A percentile compares a stretch with the other conserved stretches of the same genome.
Conservation (phyloP, 30 jellyfish, hydroid and myxozoan species). For the Hydractinia symbiolongicarpus region DNA sequence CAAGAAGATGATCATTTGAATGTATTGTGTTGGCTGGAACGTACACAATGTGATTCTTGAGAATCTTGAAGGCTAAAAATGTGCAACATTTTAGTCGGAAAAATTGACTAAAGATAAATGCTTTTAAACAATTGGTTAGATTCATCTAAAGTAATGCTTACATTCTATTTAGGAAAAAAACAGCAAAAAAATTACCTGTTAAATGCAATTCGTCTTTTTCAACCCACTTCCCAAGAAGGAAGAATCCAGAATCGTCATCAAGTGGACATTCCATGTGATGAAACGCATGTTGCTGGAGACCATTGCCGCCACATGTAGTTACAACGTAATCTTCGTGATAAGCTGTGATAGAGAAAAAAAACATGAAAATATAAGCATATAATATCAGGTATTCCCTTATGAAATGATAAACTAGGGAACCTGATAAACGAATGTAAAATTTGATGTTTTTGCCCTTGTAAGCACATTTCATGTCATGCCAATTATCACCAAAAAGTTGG, state of each 20-base stretch:
- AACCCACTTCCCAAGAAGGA: slow-evolving; percentile 5
- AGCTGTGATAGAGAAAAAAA: no score
- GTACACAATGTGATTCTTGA: not conserved
- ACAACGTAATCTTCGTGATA: slow-evolving; percentile 1
- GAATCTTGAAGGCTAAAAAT: slow-evolving; percentile 2
- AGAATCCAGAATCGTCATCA: slow-evolving; percentile 15
- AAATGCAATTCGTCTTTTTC: not conserved
- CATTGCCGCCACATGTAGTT: not conserved
- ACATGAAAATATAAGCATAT: no score
- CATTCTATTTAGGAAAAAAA: not conserved
- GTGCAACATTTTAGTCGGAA: no score
- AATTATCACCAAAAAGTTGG: no score
- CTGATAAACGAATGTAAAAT: no score
- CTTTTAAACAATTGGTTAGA: no score
- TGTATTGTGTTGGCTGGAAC: slow-evolving; percentile 8
- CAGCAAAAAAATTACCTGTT: not conserved
- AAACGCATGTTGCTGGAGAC: slow-evolving; percentile 1
- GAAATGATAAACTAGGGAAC: no score
- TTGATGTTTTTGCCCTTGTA: no score
- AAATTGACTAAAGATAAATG: not conserved
- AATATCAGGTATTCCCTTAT: no score
- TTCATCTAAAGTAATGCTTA: no score
- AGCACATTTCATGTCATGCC: no score
- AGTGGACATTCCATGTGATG: slow-evolving; percentile 18
- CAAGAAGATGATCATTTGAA: not conserved